Conservation (phyloP, 2,113 vertebrate species). For the Telmatochromis sp. region DNA sequence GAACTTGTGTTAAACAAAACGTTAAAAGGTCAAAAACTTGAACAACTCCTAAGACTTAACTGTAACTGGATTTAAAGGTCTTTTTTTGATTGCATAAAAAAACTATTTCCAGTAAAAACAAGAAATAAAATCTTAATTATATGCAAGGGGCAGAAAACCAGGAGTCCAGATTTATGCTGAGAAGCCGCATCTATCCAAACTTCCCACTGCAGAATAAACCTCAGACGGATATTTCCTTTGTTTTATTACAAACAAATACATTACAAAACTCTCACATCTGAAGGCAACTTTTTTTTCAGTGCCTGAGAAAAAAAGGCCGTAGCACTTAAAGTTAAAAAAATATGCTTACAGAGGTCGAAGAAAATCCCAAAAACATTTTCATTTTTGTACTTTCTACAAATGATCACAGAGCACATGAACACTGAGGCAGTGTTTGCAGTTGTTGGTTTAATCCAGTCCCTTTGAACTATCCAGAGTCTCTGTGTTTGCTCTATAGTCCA, state of each 20-base stretch:
- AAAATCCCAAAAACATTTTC: neutral
- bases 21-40: neutral
- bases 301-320: neutral
- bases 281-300: neutral
- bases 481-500: slow-evolving; percentile 27
- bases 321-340: slow-evolving; percentile 21
- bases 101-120: neutral
- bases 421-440: neutral
- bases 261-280: slow-evolving; percentile 30
- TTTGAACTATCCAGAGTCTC: neutral
- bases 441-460: neutral
- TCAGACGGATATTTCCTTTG: neutral
- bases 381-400: slow-evolving; percentile 32
- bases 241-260: slow-evolving; percentile 70
- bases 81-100: neutral
- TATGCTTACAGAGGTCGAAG: slow-evolving; percentile 24
- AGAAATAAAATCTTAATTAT: neutral
- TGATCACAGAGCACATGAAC: neutral
- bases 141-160: fast-evolving
- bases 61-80: neutral
- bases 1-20: neutral
- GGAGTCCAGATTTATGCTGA: neutral
- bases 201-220: neutral
- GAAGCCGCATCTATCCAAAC: neutral
- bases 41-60: neutral